Evolutionary conservation across 2,797 vertebrate species (phyloP).

Genomic region (Phrynocephalus guinanensis): DNA sequence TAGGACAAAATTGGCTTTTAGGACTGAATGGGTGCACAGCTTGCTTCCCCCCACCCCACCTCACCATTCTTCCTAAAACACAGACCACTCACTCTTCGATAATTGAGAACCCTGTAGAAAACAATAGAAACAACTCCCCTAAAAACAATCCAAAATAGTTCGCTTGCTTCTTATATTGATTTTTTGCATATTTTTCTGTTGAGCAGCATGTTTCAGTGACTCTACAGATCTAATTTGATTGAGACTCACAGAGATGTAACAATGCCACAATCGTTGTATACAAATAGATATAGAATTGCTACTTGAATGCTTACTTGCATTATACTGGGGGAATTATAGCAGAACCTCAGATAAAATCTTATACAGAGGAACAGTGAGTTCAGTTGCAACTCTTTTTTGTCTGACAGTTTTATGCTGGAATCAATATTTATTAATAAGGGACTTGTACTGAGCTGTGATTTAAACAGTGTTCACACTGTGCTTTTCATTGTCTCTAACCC

Average conservation of each 20-base stretch:
- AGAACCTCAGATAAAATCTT: background rate
- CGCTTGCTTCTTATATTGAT: constrained; percentile 13
- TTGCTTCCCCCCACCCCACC: background rate
- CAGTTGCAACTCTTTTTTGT: background rate
- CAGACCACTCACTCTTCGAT: background rate
- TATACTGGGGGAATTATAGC: background rate
- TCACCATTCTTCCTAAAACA: background rate
- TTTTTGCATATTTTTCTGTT: background rate
- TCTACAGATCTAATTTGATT: background rate
- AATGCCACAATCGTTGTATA: background rate
- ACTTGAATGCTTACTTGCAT: background rate
- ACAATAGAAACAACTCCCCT: background rate
- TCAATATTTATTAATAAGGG: background rate
- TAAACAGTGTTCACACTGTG: background rate
- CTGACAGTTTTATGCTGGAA: background rate
- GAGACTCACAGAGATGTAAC: background rate
- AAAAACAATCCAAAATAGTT: background rate
- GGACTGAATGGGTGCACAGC: background rate
- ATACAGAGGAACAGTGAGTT: background rate
- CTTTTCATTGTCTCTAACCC: background rate
- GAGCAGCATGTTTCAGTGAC: background rate
- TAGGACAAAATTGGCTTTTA: background rate
- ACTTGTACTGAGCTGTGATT: background rate
- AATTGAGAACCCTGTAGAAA: background rate
- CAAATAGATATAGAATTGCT: background rate